Evolutionary conservation across 2,797 vertebrate genomes (phyloP).

Genomic region (Hypotaenidia okinawae): DNA sequence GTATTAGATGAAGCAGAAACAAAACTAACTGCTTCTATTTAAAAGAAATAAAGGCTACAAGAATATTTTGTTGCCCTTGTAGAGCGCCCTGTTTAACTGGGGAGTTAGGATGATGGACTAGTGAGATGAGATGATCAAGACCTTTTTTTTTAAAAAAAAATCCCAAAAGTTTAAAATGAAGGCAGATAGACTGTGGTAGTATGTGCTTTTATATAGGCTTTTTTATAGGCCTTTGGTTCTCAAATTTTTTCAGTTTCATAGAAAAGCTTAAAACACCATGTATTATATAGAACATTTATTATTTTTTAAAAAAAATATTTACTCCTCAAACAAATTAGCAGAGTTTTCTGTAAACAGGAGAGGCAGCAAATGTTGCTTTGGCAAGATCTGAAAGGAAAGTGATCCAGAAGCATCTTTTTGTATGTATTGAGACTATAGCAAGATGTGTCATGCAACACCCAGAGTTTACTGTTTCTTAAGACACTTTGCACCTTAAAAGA

Average conservation of each 20-base stretch:
- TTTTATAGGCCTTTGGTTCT: not conserved
- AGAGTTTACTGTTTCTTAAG: not conserved
- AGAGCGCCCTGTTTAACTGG: not conserved
- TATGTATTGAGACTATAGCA: not conserved
- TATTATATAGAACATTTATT: not conserved
- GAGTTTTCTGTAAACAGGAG: slow-evolving; percentile 28
- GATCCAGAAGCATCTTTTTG: not conserved
- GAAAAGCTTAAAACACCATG: not conserved
- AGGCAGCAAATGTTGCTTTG: slow-evolving; percentile 30
- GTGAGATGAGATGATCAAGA: not conserved
- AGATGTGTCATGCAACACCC: not conserved
- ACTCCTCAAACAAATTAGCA: not conserved
- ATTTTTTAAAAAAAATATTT: not conserved
- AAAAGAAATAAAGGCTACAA: not conserved
- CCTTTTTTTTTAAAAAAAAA: not conserved
- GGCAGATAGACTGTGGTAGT: not conserved
- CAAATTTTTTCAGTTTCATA: not conserved
- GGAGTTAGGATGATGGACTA: not conserved
- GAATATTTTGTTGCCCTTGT: not conserved
- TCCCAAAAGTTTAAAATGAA: not conserved
- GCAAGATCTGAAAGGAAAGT: not conserved
- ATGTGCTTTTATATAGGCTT: not conserved
- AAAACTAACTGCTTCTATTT: not conserved
- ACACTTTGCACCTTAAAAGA: not conserved
- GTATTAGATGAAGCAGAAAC: not conserved